These are phyloP conservation scores for Protonibea diacanthus DNA, from an alignment of 2,797 vertebrate genomes.

Conservation along the genomic window DNA sequence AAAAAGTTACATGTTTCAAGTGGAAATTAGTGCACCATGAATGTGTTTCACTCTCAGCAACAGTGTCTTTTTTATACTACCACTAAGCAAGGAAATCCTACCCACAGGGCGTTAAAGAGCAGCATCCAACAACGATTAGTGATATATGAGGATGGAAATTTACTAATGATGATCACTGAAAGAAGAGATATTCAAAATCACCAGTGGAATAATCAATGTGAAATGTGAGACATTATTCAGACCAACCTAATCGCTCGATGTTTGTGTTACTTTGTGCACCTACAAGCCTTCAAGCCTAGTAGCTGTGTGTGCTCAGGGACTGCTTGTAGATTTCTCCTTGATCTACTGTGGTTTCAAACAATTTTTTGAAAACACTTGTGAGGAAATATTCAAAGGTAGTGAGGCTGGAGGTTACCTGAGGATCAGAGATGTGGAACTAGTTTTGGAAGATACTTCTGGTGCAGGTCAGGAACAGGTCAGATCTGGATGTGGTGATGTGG, in stretches of 20 bases:
- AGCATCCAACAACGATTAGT: neutral
- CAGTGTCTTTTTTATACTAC: too few species aligned
- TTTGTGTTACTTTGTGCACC: neutral
- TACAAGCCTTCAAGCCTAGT: too few species aligned
- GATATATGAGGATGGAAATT: neutral
- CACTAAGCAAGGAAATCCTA: neutral
- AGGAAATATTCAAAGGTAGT: too few species aligned
- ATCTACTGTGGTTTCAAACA: neutral
- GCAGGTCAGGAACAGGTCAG: too few species aligned
- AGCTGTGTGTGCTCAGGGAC: neutral
- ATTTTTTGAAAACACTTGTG: too few species aligned
- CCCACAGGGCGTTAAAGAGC: neutral
- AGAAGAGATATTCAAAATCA: neutral
- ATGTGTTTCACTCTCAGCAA: too few species aligned
- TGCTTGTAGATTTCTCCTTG: neutral
- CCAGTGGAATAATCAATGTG: neutral
- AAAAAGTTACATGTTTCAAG: too few species aligned
- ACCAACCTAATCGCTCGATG: neutral
- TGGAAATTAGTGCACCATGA: too few species aligned
- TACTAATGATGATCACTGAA: neutral
- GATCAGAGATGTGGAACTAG: too few species aligned
- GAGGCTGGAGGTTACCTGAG: too few species aligned
- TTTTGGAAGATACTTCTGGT: too few species aligned
- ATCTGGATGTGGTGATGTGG: too few species aligned
- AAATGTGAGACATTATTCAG: neutral